Base-by-base conservation (phyloP, 2,888 invertebrate species). In the Phragmatobia fuliginosa region DNA sequence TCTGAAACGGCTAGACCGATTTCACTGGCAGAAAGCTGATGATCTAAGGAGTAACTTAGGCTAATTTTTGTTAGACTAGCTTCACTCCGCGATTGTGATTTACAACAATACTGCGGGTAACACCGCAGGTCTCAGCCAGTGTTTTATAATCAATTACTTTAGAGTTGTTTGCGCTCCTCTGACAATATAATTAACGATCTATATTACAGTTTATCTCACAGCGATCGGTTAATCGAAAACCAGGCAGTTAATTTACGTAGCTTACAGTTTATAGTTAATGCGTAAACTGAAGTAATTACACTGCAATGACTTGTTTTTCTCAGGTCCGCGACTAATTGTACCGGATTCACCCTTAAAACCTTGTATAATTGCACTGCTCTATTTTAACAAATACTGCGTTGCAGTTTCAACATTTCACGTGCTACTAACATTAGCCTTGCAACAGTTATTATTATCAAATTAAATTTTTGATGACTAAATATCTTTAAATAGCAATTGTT, bases 291-390 rank as follows among this genome's bases (percentile, higher is more conserved):
- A 71, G 61, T 88, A 85, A 89, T 87, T 86, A 82, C 79, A 75
- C 72, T 76, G 81, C 79, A 88, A 85, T 84, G 83, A 88, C 87
- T 83, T 84, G 86, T 88, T 86, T 86, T 87, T 85, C 83, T 84
- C 78, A 78, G 67, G 76, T 77, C 76, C 80, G 72, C 67, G 76
- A 74, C 77, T 74, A 70, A 67, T 78, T 76, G 70, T 72, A 66
- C 60, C 74, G 74, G 67, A 75, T 74, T 76, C 75, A 78, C 82
- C 82, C 82, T 81, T 83, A 83, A n/a, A 84, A 87, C 79, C 82
- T 83, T 64, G 72, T 74, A 83, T 85, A 85, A 87, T 83, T 14
- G 56, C 28, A 56, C 70, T 75, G 76, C 70, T 82, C 80, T 83
- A 83, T 84, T 85, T 85, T 75, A 71, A 77, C 78, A 71, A 74